A percentile compares a stretch with the other conserved stretches of the same genome.
phyloP scores from a whole-genome alignment of 2,888 invertebrate species.

The Caenorhabditis sp. region DNA sequence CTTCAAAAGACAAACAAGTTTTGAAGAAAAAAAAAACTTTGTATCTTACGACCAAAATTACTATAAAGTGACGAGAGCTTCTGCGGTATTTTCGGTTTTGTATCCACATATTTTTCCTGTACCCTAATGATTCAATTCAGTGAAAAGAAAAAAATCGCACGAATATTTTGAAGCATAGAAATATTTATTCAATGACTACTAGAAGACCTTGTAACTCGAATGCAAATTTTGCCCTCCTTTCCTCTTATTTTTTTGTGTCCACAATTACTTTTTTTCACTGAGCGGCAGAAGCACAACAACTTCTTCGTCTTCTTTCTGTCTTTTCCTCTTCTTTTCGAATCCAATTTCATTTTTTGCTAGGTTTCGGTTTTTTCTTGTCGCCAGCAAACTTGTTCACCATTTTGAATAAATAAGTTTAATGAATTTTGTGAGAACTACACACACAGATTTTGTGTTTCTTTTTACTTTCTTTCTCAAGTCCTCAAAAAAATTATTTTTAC shows the following conservation, averaged over 20 bases:
- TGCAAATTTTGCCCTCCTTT: slow-evolving; percentile 7
- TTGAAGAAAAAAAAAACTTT: too few relatives aligned
- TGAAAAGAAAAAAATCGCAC: too few relatives aligned
- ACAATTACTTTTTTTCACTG: not conserved
- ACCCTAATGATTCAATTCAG: too few relatives aligned
- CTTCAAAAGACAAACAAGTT: too few relatives aligned
- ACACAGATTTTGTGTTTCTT: too few relatives aligned
- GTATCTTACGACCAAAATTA: too few relatives aligned
- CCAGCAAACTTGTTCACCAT: too few relatives aligned
- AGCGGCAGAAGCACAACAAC: not conserved
- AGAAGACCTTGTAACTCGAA: not conserved
- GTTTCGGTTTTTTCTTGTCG: not conserved
- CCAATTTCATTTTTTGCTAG: slow-evolving; percentile 30
- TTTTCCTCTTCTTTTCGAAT: slow-evolving; percentile 16
- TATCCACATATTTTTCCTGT: too few relatives aligned
- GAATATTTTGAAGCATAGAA: too few relatives aligned
- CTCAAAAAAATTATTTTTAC: not conserved
- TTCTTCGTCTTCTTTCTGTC: not conserved
- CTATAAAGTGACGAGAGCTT: too few relatives aligned
- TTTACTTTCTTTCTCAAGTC: not conserved
- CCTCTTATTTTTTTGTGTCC: not conserved
- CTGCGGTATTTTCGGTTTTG: too few relatives aligned
- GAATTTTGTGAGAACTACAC: too few relatives aligned
- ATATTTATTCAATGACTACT: not conserved
- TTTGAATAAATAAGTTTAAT: not conserved